These are phyloP conservation scores for Sinocyclocheilus anshuiensis DNA, from an alignment of 2,113 vertebrate species.

Conservation along the genomic window DNA sequence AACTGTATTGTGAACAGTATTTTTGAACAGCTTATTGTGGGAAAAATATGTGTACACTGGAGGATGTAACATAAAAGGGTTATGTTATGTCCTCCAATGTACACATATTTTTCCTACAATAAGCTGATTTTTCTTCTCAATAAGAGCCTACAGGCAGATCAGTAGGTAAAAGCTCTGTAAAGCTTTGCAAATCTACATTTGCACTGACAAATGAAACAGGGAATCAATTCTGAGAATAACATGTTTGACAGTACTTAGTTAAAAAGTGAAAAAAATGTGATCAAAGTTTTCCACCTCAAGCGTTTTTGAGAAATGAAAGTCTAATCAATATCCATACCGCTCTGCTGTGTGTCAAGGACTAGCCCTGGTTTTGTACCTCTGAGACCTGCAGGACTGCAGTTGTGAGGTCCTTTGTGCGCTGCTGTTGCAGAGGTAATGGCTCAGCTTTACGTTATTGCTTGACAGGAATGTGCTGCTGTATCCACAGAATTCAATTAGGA, in stretches of 20 bases:
- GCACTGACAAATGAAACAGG: neutral
- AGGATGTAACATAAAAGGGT: no score
- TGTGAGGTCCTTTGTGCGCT: conserved; percentile 12
- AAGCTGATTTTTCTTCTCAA: neutral
- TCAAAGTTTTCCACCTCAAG: conserved; percentile 31
- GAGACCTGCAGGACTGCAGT: neutral
- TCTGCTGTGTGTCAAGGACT: neutral
- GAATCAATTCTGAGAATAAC: conserved; percentile 28
- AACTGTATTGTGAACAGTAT: no score
- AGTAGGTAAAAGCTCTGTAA: conserved; percentile 2
- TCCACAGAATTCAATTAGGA: conserved; percentile 33
- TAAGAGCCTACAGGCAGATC: neutral
- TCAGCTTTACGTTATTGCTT: conserved; percentile 25
- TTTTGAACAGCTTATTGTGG: no score
- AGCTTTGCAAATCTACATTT: conserved; percentile 31
- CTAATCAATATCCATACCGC: neutral
- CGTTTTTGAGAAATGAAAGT: conserved; percentile 21
- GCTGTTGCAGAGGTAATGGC: conserved; percentile 3
- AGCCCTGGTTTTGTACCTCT: neutral
- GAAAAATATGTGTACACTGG: no score
- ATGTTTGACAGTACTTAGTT: conserved; percentile 19
- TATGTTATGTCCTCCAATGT: neutral
- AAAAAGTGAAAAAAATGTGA: conserved; percentile 15
- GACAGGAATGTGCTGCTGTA: conserved; percentile 21
- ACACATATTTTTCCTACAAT: neutral